These are phyloP conservation scores for Genyomyrus donnyi DNA, from an alignment of 2,113 vertebrate species.

Conservation along the genomic window DNA sequence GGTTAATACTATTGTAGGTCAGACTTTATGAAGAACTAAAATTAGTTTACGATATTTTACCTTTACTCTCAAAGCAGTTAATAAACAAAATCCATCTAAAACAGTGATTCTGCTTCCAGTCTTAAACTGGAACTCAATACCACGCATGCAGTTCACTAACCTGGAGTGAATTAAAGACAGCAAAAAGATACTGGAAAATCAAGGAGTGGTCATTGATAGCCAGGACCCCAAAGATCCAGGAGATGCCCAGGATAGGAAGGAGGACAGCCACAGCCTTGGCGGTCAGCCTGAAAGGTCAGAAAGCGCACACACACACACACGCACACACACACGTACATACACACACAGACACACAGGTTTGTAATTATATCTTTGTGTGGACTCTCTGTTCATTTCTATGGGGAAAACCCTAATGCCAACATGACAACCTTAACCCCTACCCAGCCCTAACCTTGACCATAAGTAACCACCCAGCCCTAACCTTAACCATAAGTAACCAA, in stretches of 20 bases:
- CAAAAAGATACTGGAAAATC: slow-evolving; percentile 88
- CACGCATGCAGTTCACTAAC: slow-evolving; percentile 52
- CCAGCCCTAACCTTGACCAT: too few relatives aligned
- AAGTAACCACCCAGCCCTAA: too few relatives aligned
- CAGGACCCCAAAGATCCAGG: slow-evolving; percentile 91
- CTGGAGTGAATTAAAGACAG: slow-evolving; percentile 89
- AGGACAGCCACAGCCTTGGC: slow-evolving; percentile 89
- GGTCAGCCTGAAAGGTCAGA: slow-evolving; percentile 66
- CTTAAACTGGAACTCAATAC: neutral
- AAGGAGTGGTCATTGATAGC: slow-evolving; percentile 74
- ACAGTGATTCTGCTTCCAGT: neutral
- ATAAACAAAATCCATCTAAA: neutral
- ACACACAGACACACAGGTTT: neutral
- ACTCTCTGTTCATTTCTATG: too few relatives aligned
- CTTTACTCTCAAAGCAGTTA: neutral
- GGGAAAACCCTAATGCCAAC: too few relatives aligned
- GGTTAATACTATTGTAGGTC: neutral
- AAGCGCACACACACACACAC: neutral
- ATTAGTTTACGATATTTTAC: neutral
- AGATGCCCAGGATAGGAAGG: slow-evolving; percentile 87
- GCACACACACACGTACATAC: slow-evolving; percentile 22
- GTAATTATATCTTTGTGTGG: too few relatives aligned
- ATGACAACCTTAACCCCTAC: too few relatives aligned
- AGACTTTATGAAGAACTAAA: neutral
- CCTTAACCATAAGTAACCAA: too few relatives aligned